Evolutionary conservation across 2,113 vertebrate genomes (phyloP).

Genomic region (Lutjanus erythropterus): DNA sequence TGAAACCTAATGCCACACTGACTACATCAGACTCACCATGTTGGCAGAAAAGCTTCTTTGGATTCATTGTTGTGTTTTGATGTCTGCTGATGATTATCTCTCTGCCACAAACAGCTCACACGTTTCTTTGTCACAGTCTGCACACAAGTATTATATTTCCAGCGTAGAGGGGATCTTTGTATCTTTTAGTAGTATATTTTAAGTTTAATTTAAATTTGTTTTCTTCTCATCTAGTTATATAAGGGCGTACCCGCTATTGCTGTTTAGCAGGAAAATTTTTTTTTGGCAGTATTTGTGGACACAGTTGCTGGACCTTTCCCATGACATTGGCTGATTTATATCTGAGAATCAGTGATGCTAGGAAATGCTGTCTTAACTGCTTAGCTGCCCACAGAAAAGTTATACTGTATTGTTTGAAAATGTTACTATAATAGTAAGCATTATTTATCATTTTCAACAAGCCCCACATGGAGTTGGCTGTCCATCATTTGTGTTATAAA

Average conservation of each 20-base stretch:
- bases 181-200: neutral
- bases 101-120: neutral
- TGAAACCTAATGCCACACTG: slow-evolving; percentile 34
- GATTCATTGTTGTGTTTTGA: slow-evolving; percentile 28
- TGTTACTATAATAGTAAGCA: neutral
- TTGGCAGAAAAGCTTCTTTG: neutral
- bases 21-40: slow-evolving; percentile 25
- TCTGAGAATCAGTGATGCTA: neutral
- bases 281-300: neutral
- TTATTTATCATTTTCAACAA: neutral
- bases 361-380: neutral
- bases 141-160: neutral
- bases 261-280: neutral
- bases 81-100: slow-evolving; percentile 37
- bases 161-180: neutral
- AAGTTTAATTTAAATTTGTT: neutral
- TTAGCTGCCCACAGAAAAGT: neutral
- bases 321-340: neutral
- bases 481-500: neutral
- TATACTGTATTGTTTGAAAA: neutral
- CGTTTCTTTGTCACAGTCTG: neutral
- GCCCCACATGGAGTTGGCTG: neutral
- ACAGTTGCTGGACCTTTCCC: neutral
- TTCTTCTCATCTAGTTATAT: neutral
- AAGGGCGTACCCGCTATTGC: neutral